Evolutionary conservation across 2,113 vertebrate species (phyloP), one percentile per base, ranked within the genome.

Genomic region (Illadopsis cleaveri): DNA sequence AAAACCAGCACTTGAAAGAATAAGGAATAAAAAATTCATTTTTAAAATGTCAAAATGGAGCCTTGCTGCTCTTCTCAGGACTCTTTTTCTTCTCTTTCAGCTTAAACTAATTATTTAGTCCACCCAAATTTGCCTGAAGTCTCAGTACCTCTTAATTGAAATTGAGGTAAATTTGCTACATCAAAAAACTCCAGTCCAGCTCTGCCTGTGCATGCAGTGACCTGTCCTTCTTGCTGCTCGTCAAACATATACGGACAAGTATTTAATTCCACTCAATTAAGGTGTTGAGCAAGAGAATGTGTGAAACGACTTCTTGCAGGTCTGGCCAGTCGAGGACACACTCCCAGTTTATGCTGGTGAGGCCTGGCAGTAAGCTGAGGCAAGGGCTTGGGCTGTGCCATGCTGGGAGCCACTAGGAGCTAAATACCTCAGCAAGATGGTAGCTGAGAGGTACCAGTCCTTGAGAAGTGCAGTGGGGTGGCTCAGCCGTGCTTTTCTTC

Each of bases 361-460:
- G 23, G 50, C 18, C 28, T 16, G 12, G 57, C 60, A 89, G 37
- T 3, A 5, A 1, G 3, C 50, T 42, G 12, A 17, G 15, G 13
- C 40, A 54, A 13, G n/a, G 42, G 14, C 27, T 44, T 4, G 1
- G 17, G 69, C 48, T 50, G 33, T 16, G 76, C 37, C 1, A 0
- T 30, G 38, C 24, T 2, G 3, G 69, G 31, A 78, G 35, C 12
- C 33, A 12, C 22, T 2, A 5, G 45, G 22, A 51, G 15, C 4
- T 37, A 37, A 3, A 62, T 11, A 6, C 2, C 0, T 8, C 3
- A 1, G 22, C 4, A 19, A 12, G 50, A 18, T 40, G 18, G 6
- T 53, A 47, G 10, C 37, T 35, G 33, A 30, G 37, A 23, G 21
- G n/a, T 6, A 9, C 23, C 56, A 35, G 37, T 22, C 15, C 37